A percentile compares a stretch with the other conserved stretches of the same genome.
phyloP scores from a whole-genome alignment of 2,797 vertebrate genomes.

The Karalla daura region DNA sequence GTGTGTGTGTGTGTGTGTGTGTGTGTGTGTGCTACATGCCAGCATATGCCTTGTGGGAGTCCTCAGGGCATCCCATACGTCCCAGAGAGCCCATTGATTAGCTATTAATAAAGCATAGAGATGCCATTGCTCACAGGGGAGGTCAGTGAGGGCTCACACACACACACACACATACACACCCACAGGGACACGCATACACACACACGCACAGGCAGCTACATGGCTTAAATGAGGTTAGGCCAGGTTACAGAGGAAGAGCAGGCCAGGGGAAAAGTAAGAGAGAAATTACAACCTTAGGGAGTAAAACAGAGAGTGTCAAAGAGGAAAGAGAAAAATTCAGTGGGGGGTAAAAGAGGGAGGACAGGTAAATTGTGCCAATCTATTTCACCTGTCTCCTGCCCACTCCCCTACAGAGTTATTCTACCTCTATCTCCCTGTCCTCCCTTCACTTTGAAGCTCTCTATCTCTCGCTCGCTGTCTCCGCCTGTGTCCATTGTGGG shows the following conservation, averaged over 20 bases:
- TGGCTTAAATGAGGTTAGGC: constrained; percentile 25
- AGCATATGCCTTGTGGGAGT: constrained; percentile 75
- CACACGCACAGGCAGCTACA: not conserved
- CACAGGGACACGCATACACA: not conserved
- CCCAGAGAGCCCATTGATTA: constrained; percentile 84
- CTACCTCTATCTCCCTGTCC: constrained; percentile 19
- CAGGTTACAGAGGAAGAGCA: constrained; percentile 9
- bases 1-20: constrained; percentile 35
- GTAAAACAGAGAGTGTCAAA: constrained; percentile 11
- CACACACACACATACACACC: constrained; percentile 13
- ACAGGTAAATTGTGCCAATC: constrained; percentile 35
- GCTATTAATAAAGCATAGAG: constrained; percentile 83
- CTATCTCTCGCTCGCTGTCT: constrained; percentile 30
- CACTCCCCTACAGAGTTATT: constrained; percentile 25
- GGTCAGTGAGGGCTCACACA: constrained; percentile 58
- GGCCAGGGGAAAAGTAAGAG: not conserved
- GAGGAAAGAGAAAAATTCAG: constrained; percentile 19
- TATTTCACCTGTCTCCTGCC: constrained; percentile 40
- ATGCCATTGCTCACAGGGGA: constrained; percentile 75
- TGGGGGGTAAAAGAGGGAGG: not conserved
- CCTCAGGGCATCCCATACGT: constrained; percentile 73
- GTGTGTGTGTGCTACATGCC: constrained; percentile 54
- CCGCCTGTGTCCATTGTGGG: constrained; percentile 38
- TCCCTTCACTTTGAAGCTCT: constrained; percentile 38
- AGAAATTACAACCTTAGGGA: not conserved